Percentiles rank a stretch among this genome's conserved stretches.
Conservation (phyloP, 2,113 vertebrate genomes). For the Oncorhynchus mykiss region DNA sequence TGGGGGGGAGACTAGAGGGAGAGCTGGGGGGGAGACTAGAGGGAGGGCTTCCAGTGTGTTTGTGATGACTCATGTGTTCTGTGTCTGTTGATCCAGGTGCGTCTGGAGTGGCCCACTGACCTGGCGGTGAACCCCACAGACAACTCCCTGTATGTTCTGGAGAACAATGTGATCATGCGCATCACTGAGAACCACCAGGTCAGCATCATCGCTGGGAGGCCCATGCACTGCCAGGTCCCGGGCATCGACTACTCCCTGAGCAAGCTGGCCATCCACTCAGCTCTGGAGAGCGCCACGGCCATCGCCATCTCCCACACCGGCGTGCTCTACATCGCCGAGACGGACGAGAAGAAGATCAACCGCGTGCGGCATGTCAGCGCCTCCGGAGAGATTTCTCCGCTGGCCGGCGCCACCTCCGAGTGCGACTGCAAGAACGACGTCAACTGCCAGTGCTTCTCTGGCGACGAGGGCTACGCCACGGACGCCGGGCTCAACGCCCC, state of each 20-base stretch:
- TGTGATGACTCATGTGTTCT: neutral
- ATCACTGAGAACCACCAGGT: constrained; percentile 91
- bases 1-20: no score
- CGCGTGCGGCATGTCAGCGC: constrained; percentile 87
- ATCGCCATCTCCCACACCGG: constrained; percentile 86
- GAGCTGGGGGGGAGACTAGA: no score
- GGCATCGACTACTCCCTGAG: constrained; percentile 91
- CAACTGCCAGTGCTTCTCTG: constrained; percentile 88
- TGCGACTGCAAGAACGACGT: constrained; percentile 92
- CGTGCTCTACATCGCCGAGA: constrained; percentile 88
- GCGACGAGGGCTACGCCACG: constrained; percentile 85
- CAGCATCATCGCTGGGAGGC: constrained; percentile 89
- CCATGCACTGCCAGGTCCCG: constrained; percentile 91
- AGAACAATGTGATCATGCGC: constrained; percentile 88
- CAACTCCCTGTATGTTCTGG: constrained; percentile 88
- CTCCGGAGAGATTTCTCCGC: constrained; percentile 86
- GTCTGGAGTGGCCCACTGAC: constrained; percentile 90
- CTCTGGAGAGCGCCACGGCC: constrained; percentile 86
- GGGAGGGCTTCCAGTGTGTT: neutral
- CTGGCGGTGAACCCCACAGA: constrained; percentile 90
- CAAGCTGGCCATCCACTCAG: constrained; percentile 88
- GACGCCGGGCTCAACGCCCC: constrained; percentile 86
- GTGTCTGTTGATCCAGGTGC: constrained; percentile 70
- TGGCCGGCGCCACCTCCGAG: constrained; percentile 85
- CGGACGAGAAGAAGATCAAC: constrained; percentile 91